phyloP scores from a whole-genome alignment of 2,797 vertebrate genomes.

The Mormyrus proboscirostris region DNA sequence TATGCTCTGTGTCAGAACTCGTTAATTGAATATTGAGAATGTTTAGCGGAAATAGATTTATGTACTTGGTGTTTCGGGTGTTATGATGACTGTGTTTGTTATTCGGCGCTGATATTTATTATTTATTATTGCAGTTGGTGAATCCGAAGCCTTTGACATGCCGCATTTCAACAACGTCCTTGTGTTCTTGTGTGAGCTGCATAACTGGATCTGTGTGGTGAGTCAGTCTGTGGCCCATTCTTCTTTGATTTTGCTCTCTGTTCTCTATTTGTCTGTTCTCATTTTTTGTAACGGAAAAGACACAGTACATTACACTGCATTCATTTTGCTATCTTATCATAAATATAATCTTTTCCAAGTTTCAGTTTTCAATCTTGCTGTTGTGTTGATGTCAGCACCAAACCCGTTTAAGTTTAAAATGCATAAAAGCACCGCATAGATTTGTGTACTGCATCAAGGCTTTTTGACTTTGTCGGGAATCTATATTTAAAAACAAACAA shows the following conservation, averaged over 20 bases:
- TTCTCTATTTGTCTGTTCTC: background rate
- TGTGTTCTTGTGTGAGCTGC: background rate
- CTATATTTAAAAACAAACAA: too few species aligned
- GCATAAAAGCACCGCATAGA: too few species aligned
- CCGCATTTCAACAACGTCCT: background rate
- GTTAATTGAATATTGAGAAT: background rate
- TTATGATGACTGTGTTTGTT: background rate
- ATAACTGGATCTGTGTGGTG: background rate
- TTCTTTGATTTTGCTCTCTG: background rate
- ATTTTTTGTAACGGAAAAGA: background rate
- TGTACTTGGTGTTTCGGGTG: background rate
- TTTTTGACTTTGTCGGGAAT: too few species aligned
- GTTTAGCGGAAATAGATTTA: background rate
- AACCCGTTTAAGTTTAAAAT: too few species aligned
- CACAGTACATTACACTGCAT: background rate
- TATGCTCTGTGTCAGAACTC: background rate
- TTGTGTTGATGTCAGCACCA: too few species aligned
- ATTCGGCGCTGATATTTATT: background rate
- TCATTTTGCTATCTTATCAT: background rate
- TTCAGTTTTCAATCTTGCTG: too few species aligned
- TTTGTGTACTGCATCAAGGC: too few species aligned
- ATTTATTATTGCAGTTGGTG: background rate
- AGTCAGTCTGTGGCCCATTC: background rate
- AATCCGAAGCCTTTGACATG: background rate
- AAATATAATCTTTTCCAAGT: background rate